Evolutionary conservation across 2,797 vertebrate species (phyloP), one percentile per base, ranked within the genome.

Genomic region (Streptopelia turtur): DNA sequence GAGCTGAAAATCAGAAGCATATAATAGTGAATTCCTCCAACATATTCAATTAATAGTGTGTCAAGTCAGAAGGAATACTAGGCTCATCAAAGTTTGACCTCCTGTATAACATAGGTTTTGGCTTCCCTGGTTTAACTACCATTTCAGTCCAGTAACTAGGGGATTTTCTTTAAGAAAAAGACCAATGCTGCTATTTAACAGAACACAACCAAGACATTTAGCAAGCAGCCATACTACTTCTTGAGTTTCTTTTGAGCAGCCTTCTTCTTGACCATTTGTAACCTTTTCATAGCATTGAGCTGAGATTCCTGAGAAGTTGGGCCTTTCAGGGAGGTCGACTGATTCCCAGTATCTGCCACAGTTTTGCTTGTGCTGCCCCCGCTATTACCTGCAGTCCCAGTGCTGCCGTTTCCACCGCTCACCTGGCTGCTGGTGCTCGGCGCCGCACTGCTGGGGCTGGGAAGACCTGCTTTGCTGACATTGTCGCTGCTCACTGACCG

Each of bases 181-280:
- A 71, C 10, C 9, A 10, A 35, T 0, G 4, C 21, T 16, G 23
- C 60, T 14, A 55, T 41, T 90, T 69, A 33, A 28, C 5, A 6
- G 65, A 76, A 65, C 15, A 12, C 22, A 57, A 14, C 21, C 28
- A 33, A 50, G n/a, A 83, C 28, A 35, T 35, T 6, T 22, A 49
- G 18, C 59, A 33, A 65, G 64, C 37, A 82, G 74, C 50, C 74
- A 6, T 2, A 13, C 95, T 97, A 99, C 97, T 99, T 99, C 97
- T 99, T 99, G 63, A 99, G 98, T 83, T 99, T 99, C 98, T 99
- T 99, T 80, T 99, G 99, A 13, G 99, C 99, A 1, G 99, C 99
- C 97, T 99, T 99, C 98, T 99, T 99, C 97, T 99, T 99, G 76
- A 99, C 99, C 98, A 99, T 98, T 28, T 99, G 99, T 16, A 99